Base-by-base conservation (phyloP, 2,797 vertebrate genomes). In the Eulemur mongoz region DNA sequence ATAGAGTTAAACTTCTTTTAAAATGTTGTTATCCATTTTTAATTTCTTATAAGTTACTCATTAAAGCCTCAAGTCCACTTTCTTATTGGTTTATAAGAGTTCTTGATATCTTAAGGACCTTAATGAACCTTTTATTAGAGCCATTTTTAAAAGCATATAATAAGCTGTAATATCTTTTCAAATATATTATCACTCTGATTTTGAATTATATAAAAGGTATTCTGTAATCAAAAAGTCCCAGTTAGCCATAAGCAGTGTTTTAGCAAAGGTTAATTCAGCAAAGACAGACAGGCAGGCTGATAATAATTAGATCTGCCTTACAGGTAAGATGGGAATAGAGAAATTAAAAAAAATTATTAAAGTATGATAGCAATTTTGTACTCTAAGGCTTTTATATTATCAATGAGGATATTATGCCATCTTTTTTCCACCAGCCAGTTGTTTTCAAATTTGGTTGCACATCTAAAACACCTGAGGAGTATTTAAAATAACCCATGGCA, bases 331-430 rank as follows among this genome's bases (percentile, higher is more conserved):
- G 2, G 10, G 2, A 69, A 30, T 23, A 90, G 57, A 86, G 22
- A 9, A 70, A 93, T 91, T n/a, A 85, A 17, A 43, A 10, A 38
- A 75, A 30, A 59, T 38, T 75, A 59, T 80, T 69, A 79, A 75
- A 59, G 7, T 25, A 25, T 13, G 63, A 50, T 22, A 89, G 54
- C 2, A 52, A 85, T 63, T 13, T 65, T 80, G 5, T 65, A 35
- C 17, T 87, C 14, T 80, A 95, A 40, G 54, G 17, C 40, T 96
- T 96, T 96, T 86, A 76, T 86, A 4, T 96, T 82, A 75, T 35
- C 84, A 67, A 72, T 23, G 32, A 82, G 32, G 50, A 82, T 54
- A 32, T 67, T 75, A 30, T 52, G 12, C 38, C 35, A 38, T 83
- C 57, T 70, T 92, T n/a, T 94, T 92, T 35, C 14, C 38, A 92